Conservation (phyloP, 2,113 vertebrate species). For the Apeltes quadracus region DNA sequence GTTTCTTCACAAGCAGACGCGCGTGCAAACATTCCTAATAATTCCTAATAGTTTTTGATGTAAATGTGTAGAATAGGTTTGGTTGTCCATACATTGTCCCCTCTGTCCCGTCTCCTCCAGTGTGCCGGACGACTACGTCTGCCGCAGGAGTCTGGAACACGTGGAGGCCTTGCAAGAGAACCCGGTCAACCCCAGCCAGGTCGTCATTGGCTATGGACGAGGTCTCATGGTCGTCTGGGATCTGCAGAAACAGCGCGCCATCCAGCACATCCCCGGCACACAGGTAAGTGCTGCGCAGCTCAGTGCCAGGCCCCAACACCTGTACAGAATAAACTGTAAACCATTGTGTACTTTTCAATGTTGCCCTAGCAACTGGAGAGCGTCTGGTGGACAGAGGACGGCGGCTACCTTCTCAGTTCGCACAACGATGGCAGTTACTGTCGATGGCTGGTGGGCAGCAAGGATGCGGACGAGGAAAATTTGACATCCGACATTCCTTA, state of each 20-base stretch:
- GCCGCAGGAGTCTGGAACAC: slow-evolving; percentile 88
- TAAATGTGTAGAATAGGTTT: no score
- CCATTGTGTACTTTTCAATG: neutral
- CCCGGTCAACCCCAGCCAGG: slow-evolving; percentile 84
- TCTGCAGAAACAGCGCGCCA: slow-evolving; percentile 76
- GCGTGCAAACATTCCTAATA: no score
- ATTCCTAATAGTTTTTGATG: no score
- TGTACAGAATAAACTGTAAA: neutral
- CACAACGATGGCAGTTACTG: slow-evolving; percentile 94
- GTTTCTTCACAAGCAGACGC: no score
- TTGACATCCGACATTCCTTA: slow-evolving; percentile 89
- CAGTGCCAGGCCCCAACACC: accelerated
- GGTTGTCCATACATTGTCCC: no score
- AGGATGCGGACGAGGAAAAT: slow-evolving; percentile 78
- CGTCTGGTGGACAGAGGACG: slow-evolving; percentile 91
- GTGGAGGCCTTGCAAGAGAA: slow-evolving; percentile 93
- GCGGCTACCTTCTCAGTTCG: slow-evolving; percentile 88
- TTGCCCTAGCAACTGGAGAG: slow-evolving; percentile 89
- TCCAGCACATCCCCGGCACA: slow-evolving; percentile 87
- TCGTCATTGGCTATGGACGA: slow-evolving; percentile 93
- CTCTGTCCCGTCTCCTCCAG: slow-evolving; percentile 68
- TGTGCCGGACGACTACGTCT: slow-evolving; percentile 87
- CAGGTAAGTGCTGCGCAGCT: slow-evolving; percentile 82
- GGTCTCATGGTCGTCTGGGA: slow-evolving; percentile 94
- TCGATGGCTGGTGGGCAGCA: slow-evolving; percentile 84